These are phyloP conservation scores for Pitangus sulphuratus DNA, from an alignment of 2,797 vertebrate genomes.

Conservation along the genomic window DNA sequence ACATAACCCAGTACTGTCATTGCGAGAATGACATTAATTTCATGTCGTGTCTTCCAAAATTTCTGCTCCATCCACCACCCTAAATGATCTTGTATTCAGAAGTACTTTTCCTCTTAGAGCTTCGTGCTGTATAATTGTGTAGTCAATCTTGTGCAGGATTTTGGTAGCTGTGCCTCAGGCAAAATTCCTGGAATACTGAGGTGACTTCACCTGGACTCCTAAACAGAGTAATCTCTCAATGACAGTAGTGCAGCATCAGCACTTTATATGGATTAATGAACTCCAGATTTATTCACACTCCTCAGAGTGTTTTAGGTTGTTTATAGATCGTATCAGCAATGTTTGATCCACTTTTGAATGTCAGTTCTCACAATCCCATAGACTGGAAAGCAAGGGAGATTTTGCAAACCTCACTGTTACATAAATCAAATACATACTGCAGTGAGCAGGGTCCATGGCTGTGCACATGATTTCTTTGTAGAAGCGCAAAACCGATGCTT, in stretches of 20 bases:
- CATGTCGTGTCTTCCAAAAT: neutral
- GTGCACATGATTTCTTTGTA: neutral
- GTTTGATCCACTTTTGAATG: neutral
- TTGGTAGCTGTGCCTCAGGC: neutral
- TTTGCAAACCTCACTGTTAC: neutral
- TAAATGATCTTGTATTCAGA: neutral
- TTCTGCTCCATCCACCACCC: neutral
- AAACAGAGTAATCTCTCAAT: neutral
- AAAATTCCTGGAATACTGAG: neutral
- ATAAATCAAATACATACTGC: neutral
- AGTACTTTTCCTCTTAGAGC: neutral
- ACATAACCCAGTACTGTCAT: neutral
- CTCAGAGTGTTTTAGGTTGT: neutral
- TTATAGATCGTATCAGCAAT: neutral
- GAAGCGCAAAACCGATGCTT: neutral
- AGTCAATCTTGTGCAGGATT: neutral
- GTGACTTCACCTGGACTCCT: neutral
- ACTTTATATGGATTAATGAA: neutral
- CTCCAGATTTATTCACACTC: neutral
- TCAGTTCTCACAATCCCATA: neutral
- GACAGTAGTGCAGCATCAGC: neutral
- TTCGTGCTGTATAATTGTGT: neutral
- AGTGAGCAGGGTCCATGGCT: neutral
- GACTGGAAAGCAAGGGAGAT: neutral
- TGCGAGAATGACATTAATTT: neutral